A percentile compares a stretch with the other conserved stretches of the same genome.
These are phyloP conservation scores for Latrodectus hesperus DNA, from an alignment of 2,888 invertebrate genomes.

Conservation along the genomic window DNA sequence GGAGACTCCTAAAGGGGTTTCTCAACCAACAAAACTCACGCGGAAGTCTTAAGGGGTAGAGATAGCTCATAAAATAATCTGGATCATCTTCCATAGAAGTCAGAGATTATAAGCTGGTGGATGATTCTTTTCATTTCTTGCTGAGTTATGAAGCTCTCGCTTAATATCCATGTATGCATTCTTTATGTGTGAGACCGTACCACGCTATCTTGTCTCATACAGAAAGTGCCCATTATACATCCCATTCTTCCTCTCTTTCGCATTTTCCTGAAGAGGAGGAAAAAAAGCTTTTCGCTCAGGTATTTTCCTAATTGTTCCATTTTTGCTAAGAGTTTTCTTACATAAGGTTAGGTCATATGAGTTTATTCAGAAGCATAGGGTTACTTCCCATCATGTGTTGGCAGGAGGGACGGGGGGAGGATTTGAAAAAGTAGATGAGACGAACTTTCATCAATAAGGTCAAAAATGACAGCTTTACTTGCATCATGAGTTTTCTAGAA, in stretches of 20 bases:
- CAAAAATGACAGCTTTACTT: neutral
- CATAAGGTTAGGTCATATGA: conserved; percentile 37
- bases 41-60: conserved; percentile 54
- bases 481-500: neutral
- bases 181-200: conserved; percentile 65
- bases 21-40: conserved; percentile 33
- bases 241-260: conserved; percentile 7
- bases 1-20: conserved; percentile 25
- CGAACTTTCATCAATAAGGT: neutral
- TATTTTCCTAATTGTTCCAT: conserved; percentile 7
- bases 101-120: conserved; percentile 1
- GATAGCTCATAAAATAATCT: conserved; percentile 68
- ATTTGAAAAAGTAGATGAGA: neutral
- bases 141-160: conserved; percentile 52
- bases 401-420: neutral
- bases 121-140: conserved; percentile 15
- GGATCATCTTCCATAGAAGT: conserved; percentile 61
- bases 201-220: conserved; percentile 58
- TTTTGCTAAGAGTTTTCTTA: neutral
- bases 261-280: neutral
- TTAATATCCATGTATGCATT: conserved; percentile 36
- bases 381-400: conserved; percentile 1
- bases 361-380: conserved; percentile 37
- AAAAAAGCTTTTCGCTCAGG: neutral
- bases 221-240: conserved; percentile 44